phyloP scores from a whole-genome alignment of 2,113 vertebrate genomes.

The Perca fluviatilis region DNA sequence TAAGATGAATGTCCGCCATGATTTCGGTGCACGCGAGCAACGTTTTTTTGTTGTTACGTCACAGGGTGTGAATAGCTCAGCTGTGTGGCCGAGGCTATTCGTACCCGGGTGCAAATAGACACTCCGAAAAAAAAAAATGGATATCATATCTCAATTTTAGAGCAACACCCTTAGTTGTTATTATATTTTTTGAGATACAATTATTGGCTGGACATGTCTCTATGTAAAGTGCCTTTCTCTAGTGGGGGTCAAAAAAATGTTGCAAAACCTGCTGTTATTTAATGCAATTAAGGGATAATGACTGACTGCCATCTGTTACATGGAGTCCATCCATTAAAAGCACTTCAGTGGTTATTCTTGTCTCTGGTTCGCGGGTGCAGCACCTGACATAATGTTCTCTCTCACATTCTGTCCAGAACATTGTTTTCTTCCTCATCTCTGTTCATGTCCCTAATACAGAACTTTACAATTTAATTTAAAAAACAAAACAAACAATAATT shows the following conservation, averaged over 20 bases:
- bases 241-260: not conserved
- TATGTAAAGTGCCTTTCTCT: not conserved
- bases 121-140: not conserved
- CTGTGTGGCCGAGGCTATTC: too few relatives aligned
- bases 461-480: slow-evolving; percentile 5
- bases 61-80: too few relatives aligned
- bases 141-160: not conserved
- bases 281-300: not conserved
- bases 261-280: not conserved
- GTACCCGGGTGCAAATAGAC: too few relatives aligned
- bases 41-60: too few relatives aligned
- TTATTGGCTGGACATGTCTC: not conserved
- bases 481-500: slow-evolving; percentile 11
- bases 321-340: not conserved
- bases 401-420: not conserved
- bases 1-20: too few relatives aligned
- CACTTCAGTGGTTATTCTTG: not conserved
- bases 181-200: not conserved
- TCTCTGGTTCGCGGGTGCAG: not conserved
- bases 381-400: not conserved
- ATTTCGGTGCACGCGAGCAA: too few relatives aligned
- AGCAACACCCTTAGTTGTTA: not conserved
- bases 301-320: not conserved
- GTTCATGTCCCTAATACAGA: not conserved
- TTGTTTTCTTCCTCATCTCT: not conserved